Percentiles rank a stretch among this genome's conserved stretches.
Conservation (phyloP, 2,797 vertebrate species). For the Ptychobarbus kaznakovi region DNA sequence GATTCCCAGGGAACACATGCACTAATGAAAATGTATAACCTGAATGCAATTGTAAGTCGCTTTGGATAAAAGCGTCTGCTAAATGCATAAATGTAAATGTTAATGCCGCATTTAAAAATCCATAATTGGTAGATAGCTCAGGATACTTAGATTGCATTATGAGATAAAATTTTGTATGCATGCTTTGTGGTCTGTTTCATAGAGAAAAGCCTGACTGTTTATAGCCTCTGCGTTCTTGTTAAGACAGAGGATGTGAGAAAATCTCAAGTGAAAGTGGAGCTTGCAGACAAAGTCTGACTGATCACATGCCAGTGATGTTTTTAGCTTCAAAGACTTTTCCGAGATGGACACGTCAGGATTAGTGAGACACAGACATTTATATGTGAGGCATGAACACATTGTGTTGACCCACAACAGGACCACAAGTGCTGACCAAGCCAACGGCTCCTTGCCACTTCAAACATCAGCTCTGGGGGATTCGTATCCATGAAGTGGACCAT, state of each 20-base stretch:
- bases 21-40: no score
- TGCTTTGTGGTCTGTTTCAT: not conserved
- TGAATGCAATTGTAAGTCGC: no score
- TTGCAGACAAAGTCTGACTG: constrained; percentile 33
- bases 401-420: constrained; percentile 21
- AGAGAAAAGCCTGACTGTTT: not conserved
- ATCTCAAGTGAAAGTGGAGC: constrained; percentile 13
- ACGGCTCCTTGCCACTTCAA: constrained; percentile 37
- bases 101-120: not conserved
- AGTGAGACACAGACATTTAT: constrained; percentile 45
- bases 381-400: constrained; percentile 55
- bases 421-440: constrained; percentile 39
- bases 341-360: constrained; percentile 13
- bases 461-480: constrained; percentile 21
- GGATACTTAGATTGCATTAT: not conserved
- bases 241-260: constrained; percentile 3
- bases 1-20: no score
- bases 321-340: constrained; percentile 53
- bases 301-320: constrained; percentile 38
- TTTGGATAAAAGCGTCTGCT: no score
- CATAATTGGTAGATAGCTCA: not conserved
- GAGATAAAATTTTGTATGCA: not conserved
- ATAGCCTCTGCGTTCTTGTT: not conserved
- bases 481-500: constrained; percentile 43
- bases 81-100: no score